Base-by-base conservation (phyloP, 2,113 vertebrate genomes). In the Tachysurus vachellii region DNA sequence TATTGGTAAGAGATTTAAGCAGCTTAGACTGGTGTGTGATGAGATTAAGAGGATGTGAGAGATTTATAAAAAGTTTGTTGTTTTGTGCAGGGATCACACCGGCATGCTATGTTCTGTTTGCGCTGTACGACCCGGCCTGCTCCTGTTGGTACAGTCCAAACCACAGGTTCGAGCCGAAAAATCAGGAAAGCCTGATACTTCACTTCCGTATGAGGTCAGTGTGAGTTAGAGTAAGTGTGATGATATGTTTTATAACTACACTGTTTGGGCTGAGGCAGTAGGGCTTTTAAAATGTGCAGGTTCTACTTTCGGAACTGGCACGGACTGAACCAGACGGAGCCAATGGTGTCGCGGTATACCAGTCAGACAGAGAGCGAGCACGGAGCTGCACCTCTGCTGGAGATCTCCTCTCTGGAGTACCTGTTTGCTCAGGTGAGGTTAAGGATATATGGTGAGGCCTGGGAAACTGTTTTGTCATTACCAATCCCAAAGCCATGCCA, bases 261-360 rank as follows among this genome's bases (percentile, higher is more conserved):
- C 42, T 75, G 26, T n/a, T 54, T 54, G 14, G 4, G 42, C 10
- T 11, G 47, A 26, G 5, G 11, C 0, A 4, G 47, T 13, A 47
- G 42, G 26, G 26, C 47, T 61, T 36, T 42, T 81, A 5, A 57
- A 31, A 61, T 59, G 68, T 80, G 1, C 73, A 99, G 98, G 93
- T 99, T 94, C 92, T 99, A 99, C 90, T 99, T 99, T 88, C 94
- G 95, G 76, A 99, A 98, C 61, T 99, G 98, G 97, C 97, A 99
- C 1, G 96, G 96, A 26, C 92, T 95, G 61, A 94, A 88, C 42
- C 91, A 95, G 0, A 92, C 94, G 31, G 96, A 97, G 62, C 94
- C 95, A 0, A 84, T 87, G 0, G 95, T 98, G 0, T 94, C 85
- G n/a, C 96, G 98, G 5, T 94, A 94, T 1, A 44, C 87, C 0